Evolutionary conservation across 1,140 invertebrate genomes (phyloP), one percentile per base, ranked within the genome.

Genomic region (Danaus melanippus): DNA sequence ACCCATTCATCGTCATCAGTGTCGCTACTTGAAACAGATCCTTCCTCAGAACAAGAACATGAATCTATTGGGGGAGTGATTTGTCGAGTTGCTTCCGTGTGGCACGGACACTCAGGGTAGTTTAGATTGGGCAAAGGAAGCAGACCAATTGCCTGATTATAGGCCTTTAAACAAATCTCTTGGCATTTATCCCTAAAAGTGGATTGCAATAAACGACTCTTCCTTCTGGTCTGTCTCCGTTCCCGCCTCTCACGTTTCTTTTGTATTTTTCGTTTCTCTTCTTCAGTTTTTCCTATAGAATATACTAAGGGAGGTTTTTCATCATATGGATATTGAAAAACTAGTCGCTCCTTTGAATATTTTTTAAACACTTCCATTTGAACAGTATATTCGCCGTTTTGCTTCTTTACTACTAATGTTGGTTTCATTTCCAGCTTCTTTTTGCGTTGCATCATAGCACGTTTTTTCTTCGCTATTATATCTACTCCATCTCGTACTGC

Each of bases 341-440:
- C 7, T 6, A 84, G 66, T 49, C 84, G 60, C 58, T 84, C 79
- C 52, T 79, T 86, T 11, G 84, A 84, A 68, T 76, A 86, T 56
- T 84, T 80, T 45, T 84, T 84, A 50, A 86, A 84, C 0, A 84
- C 79, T 63, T 86, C 84, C 84, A 86, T 86, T 49, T 80, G 73
- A 17, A 86, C 84, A 32, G 73, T 79, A 53, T 80, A 86, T 66
- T 86, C 83, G 12, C 83, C 83, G 21, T 79, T 78, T 48, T 67
- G 54, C 59, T 86, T 86, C 48, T 72, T 77, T 8, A 86, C 77
- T 41, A 79, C 52, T 47, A 86, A 56, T 12, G 79, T 79, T 8
- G 83, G 83, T 68, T 84, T 86, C 61, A 73, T 70, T 66, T 84
- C 83, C 10, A 70, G 58, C 63, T 86, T 86, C 52, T 86, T 86